Conservation (phyloP, 2,113 vertebrate genomes). For the Phrynocephalus versicolor region DNA sequence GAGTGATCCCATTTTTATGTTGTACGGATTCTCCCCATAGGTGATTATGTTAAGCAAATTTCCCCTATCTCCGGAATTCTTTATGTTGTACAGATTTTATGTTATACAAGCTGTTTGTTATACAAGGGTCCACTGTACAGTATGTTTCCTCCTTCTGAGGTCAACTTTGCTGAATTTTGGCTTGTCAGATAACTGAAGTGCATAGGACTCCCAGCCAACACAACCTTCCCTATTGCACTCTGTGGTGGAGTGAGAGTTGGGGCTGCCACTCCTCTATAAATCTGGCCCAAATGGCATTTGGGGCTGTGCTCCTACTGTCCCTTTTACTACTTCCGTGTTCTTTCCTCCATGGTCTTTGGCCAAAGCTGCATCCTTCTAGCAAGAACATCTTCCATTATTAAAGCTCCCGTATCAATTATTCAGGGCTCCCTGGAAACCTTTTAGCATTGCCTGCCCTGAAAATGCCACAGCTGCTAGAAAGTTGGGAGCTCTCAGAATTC, state of each 20-base stretch:
- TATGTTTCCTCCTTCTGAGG: no score
- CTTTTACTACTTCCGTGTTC: background rate
- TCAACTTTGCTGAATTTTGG: background rate
- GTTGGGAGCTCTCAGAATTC: background rate
- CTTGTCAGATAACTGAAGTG: background rate
- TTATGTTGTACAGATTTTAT: no score
- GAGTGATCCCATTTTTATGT: no score
- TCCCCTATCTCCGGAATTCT: no score
- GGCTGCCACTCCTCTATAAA: background rate
- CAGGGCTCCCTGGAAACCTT: background rate
- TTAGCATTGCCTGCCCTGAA: background rate
- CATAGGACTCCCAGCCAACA: background rate
- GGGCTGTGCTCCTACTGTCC: background rate
- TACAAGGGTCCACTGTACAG: no score
- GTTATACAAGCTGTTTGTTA: no score
- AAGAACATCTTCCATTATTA: slow-evolving; percentile 43
- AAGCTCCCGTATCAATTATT: slow-evolving; percentile 52
- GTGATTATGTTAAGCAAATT: no score
- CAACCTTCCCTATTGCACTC: background rate
- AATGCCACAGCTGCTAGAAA: background rate
- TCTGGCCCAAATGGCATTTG: background rate
- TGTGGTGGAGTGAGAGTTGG: background rate
- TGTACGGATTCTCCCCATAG: no score
- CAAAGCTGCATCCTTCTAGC: background rate
- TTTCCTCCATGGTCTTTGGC: accelerated